Percentiles rank a stretch among this genome's conserved stretches.
These are phyloP conservation scores for Rhorus exstirpatorius DNA, from an alignment of 2,888 invertebrate genomes.

Conservation along the genomic window DNA sequence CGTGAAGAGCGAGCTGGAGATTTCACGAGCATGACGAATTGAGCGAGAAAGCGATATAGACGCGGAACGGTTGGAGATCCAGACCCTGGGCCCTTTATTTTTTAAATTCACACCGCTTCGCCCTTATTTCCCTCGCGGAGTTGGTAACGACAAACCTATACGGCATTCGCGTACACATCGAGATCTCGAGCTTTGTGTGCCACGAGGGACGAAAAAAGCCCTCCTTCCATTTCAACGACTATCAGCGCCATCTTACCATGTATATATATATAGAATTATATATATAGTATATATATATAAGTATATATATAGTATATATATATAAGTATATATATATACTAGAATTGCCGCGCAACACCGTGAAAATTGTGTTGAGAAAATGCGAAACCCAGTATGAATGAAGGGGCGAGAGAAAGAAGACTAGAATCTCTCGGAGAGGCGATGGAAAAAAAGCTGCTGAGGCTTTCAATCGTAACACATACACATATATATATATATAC, in stretches of 20 bases:
- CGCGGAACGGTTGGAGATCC: conserved; percentile 29
- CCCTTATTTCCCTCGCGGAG: conserved; percentile 38
- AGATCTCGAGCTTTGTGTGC: conserved; percentile 18
- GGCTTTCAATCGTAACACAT: conserved; percentile 65
- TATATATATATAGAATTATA: conserved; percentile 8
- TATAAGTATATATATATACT: conserved; percentile 12
- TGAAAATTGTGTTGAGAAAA: conserved; percentile 37
- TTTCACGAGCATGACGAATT: conserved; percentile 61
- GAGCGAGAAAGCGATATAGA: conserved; percentile 57
- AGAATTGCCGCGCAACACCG: conserved; percentile 22
- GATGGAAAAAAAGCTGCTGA: conserved; percentile 62
- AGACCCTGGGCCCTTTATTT: conserved; percentile 25
- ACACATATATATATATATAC: not conserved
- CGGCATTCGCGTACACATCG: conserved; percentile 30
- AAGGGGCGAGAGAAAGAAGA: conserved; percentile 47
- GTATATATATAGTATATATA: too few species aligned
- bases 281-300: too few species aligned
- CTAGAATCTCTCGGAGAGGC: conserved; percentile 30
- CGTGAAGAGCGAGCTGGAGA: conserved; percentile 51
- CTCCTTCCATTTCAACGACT: conserved; percentile 35
- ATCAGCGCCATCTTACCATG: conserved; percentile 23
- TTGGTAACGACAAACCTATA: conserved; percentile 48
- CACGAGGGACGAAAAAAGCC: not conserved
- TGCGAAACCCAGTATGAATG: conserved; percentile 40
- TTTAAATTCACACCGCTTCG: conserved; percentile 7